Evolutionary conservation across 2,113 vertebrate genomes (phyloP), one percentile per base, ranked within the genome.

Genomic region (Larimichthys crocea): DNA sequence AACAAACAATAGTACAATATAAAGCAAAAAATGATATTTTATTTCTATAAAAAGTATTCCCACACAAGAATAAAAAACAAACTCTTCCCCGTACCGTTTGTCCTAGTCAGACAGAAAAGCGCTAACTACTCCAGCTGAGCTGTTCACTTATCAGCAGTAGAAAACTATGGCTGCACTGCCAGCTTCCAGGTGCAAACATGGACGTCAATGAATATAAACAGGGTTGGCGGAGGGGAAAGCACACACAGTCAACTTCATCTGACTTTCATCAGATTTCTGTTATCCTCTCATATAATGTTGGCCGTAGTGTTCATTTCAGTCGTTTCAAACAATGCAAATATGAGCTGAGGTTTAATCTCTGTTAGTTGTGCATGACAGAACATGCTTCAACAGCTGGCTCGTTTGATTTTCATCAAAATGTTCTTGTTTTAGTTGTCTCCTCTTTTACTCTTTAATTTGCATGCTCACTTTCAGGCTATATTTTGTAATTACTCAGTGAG

Each of bases 311-410:
- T 88, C 74, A 86, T 89, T 84, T 84, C 67, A 69, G 63, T 87
- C 74, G 76, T 85, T 89, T 56, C 48, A 71, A 74, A 79, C 74
- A 64, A 67, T 53, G 83, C 69, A 86, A 86, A 91, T 77, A 68
- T 53, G 72, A 89, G 60, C 55, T 79, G 86, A 82, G 79, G 57
- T 75, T 79, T 70, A 89, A 82, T 15, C 69, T 69, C 71, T 86
- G 84, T 81, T 83, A 61, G 60, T 85, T 83, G 76, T 72, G 82
- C 76, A 85, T 91, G 88, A 88, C 85, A 86, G 85, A 91, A 84
- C 82, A 56, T 1, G 44, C 64, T 86, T 82, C 81, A 89, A 81
- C 80, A 88, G 81, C 87, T 91, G 83, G 88, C 84, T 88, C 52
- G 50, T 86, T 83, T 48, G 53, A 84, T 91, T 87, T 83, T 74